A percentile compares a stretch with the other conserved stretches of the same genome.
Evolutionary conservation across 2,797 vertebrate species (phyloP).

Genomic region (Ambastaia sidthimunki): DNA sequence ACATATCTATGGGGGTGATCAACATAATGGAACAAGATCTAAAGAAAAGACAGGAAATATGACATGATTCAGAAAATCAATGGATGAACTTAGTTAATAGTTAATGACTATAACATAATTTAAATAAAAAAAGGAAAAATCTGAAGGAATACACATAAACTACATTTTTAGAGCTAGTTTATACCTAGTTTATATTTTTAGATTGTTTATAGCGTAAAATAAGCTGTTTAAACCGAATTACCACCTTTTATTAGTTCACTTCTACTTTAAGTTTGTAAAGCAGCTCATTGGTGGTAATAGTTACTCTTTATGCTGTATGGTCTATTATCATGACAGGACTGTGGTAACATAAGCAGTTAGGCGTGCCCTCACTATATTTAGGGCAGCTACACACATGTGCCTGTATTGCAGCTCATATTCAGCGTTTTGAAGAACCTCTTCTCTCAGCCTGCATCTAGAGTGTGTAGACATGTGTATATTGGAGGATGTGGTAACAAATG

Average conservation of each 20-base stretch:
- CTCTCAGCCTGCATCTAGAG: not conserved
- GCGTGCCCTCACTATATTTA: conserved; percentile 54
- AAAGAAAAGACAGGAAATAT: not conserved
- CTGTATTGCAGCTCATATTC: conserved; percentile 38
- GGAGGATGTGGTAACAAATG: not conserved
- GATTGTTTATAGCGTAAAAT: too few species aligned
- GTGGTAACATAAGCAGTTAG: conserved; percentile 40
- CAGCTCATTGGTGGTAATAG: not conserved
- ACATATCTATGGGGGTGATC: conserved; percentile 72
- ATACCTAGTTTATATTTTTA: too few species aligned
- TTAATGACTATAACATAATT: not conserved
- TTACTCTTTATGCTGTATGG: not conserved
- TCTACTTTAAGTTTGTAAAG: not conserved
- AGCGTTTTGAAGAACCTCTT: not conserved
- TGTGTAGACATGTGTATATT: not conserved
- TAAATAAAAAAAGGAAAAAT: not conserved
- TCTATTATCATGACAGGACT: conserved; percentile 12
- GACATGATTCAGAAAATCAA: conserved; percentile 7
- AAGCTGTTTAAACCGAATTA: not conserved
- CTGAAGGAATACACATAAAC: not conserved
- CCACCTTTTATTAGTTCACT: not conserved
- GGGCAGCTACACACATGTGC: conserved; percentile 24
- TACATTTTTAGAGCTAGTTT: too few species aligned
- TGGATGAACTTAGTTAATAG: not conserved
- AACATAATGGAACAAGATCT: conserved; percentile 26